These are phyloP conservation scores for Oceanodroma leucorhoa DNA, from an alignment of 2,797 vertebrate genomes.

Conservation along the genomic window DNA sequence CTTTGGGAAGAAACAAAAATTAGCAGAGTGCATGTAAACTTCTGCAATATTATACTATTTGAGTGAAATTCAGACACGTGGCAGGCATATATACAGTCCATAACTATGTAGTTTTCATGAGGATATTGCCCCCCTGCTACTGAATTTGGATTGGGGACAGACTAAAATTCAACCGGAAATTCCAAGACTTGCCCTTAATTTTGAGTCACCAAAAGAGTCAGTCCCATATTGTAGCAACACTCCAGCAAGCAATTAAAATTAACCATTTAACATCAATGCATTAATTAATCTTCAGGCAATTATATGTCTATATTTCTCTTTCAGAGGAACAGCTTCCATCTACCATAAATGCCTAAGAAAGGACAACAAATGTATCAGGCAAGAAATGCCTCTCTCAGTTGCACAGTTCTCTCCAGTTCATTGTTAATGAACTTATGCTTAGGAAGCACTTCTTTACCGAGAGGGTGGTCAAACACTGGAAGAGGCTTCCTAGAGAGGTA, in stretches of 20 bases:
- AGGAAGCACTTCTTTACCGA: background rate
- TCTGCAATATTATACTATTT: background rate
- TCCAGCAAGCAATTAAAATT: background rate
- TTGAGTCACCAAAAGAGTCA: background rate
- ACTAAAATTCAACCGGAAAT: background rate
- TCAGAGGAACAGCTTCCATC: background rate
- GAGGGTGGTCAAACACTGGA: background rate
- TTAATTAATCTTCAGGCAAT: background rate
- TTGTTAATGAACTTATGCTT: background rate
- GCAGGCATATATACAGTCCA: background rate
- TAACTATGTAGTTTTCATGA: background rate
- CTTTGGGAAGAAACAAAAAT: conserved; percentile 59
- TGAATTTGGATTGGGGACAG: background rate
- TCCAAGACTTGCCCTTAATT: background rate
- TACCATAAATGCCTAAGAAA: background rate
- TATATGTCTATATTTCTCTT: background rate
- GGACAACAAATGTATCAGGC: background rate
- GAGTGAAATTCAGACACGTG: background rate
- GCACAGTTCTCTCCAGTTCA: background rate
- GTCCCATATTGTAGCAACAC: background rate
- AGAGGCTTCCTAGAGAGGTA: too few relatives aligned
- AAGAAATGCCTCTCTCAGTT: background rate
- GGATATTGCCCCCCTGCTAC: background rate
- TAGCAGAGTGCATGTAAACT: background rate
- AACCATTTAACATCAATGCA: background rate